Evolutionary conservation across 2,113 vertebrate genomes (phyloP).

Genomic region (Triplophysa rosa): DNA sequence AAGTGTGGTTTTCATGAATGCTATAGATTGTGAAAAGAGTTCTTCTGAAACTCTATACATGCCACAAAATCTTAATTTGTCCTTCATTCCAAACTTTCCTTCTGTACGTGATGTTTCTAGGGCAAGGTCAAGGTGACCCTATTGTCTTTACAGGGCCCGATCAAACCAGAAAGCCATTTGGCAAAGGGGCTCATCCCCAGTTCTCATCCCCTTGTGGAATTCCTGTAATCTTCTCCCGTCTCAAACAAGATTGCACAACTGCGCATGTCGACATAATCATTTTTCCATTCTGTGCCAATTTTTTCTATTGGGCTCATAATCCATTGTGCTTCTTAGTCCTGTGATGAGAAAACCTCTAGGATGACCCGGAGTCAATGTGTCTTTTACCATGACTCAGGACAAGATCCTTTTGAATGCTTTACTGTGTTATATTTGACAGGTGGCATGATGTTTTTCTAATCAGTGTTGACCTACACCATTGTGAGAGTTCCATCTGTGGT

Average conservation of each 20-base stretch:
- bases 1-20: neutral
- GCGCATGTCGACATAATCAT: slow-evolving; percentile 62
- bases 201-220: slow-evolving; percentile 70
- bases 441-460: slow-evolving; percentile 71
- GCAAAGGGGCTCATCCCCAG: slow-evolving; percentile 59
- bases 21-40: neutral
- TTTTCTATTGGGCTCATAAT: slow-evolving; percentile 58
- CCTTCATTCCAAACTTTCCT: neutral
- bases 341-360: slow-evolving; percentile 4
- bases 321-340: slow-evolving; percentile 44
- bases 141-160: slow-evolving; percentile 55
- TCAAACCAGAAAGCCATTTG: slow-evolving; percentile 67
- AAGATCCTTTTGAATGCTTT: slow-evolving; percentile 17
- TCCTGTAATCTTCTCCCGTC: slow-evolving; percentile 70
- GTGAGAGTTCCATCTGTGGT: slow-evolving; percentile 68
- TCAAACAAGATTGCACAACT: slow-evolving; percentile 67
- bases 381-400: neutral
- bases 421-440: slow-evolving; percentile 60
- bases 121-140: neutral
- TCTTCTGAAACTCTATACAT: neutral
- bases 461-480: slow-evolving; percentile 72
- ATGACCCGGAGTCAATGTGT: neutral
- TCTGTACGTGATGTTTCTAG: neutral
- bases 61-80: no score
- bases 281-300: slow-evolving; percentile 40